Evolutionary conservation across 2,888 invertebrate genomes (phyloP).

Genomic region (Rugalucina vietnamica): DNA sequence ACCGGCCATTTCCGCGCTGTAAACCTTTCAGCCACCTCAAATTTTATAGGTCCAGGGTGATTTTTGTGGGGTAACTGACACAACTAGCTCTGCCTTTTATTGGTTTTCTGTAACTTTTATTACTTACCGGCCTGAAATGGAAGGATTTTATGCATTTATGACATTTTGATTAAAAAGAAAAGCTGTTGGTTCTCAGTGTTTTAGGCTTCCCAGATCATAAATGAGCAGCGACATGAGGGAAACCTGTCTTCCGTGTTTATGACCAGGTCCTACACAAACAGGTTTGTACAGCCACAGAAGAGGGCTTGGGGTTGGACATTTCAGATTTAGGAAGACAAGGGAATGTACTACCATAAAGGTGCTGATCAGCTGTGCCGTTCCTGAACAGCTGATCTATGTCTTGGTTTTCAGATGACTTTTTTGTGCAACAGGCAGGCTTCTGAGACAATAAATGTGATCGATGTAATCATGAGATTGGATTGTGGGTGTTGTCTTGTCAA

Average conservation of each 20-base stretch:
- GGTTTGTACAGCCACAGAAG: too few relatives aligned
- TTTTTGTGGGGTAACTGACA: constrained; percentile 2
- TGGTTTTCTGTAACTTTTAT: constrained; percentile 12
- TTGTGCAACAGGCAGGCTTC: too few relatives aligned
- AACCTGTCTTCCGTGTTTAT: too few relatives aligned
- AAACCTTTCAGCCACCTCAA: background rate
- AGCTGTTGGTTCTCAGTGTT: background rate
- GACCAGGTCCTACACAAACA: too few relatives aligned
- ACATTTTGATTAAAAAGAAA: constrained; percentile 4
- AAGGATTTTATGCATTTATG: constrained; percentile 14
- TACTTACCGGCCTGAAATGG: constrained; percentile 1
- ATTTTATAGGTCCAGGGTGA: background rate
- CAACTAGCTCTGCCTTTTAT: background rate
- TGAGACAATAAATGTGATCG: background rate
- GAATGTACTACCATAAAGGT: too few relatives aligned
- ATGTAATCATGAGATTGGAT: background rate
- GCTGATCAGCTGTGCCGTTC: too few relatives aligned
- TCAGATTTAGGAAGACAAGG: too few relatives aligned
- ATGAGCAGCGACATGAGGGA: too few relatives aligned
- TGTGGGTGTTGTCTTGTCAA: background rate
- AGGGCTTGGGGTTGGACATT: too few relatives aligned
- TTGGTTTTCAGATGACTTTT: too few relatives aligned
- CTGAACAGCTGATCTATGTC: too few relatives aligned
- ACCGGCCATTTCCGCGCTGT: background rate
- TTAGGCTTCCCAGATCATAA: background rate